phyloP scores from a whole-genome alignment of 2,113 vertebrate species.

The Oriolus oriolus region DNA sequence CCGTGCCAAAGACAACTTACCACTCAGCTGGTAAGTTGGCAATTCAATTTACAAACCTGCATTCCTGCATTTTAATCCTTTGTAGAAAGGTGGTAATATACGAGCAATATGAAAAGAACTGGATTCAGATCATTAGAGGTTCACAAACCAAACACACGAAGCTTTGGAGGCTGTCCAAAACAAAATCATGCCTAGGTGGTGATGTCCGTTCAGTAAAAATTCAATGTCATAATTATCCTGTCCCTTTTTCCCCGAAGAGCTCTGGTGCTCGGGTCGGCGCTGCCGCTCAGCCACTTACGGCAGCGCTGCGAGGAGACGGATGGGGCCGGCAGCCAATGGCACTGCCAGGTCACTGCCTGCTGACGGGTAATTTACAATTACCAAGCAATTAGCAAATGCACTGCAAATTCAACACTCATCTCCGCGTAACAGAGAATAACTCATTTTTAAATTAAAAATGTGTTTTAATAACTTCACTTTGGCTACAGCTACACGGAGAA shows the following conservation, averaged over 20 bases:
- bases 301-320: slow-evolving; percentile 23
- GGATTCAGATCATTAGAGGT: slow-evolving; percentile 73
- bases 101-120: slow-evolving; percentile 67
- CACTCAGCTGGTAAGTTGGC: slow-evolving; percentile 72
- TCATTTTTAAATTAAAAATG: slow-evolving; percentile 50
- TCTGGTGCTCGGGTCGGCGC: slow-evolving; percentile 11
- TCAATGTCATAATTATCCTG: slow-evolving; percentile 67
- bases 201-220: slow-evolving; percentile 70
- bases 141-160: slow-evolving; percentile 72
- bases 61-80: slow-evolving; percentile 74
- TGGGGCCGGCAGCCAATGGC: slow-evolving; percentile 51
- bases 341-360: slow-evolving; percentile 39
- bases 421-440: not conserved
- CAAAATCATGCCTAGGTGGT: slow-evolving; percentile 66
- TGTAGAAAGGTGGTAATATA: slow-evolving; percentile 67
- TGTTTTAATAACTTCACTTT: slow-evolving; percentile 28
- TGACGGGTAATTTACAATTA: slow-evolving; percentile 42
- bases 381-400: slow-evolving; percentile 51
- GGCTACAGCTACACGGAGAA: not conserved
- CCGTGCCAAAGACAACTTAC: slow-evolving; percentile 75
- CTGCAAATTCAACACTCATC: slow-evolving; percentile 44
- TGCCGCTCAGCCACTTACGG: slow-evolving; percentile 39
- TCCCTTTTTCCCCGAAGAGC: slow-evolving; percentile 61
- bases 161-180: slow-evolving; percentile 70
- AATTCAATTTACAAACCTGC: slow-evolving; percentile 74